phyloP scores from a whole-genome alignment of 2,888 invertebrate genomes.

The Cephus spinipes region DNA sequence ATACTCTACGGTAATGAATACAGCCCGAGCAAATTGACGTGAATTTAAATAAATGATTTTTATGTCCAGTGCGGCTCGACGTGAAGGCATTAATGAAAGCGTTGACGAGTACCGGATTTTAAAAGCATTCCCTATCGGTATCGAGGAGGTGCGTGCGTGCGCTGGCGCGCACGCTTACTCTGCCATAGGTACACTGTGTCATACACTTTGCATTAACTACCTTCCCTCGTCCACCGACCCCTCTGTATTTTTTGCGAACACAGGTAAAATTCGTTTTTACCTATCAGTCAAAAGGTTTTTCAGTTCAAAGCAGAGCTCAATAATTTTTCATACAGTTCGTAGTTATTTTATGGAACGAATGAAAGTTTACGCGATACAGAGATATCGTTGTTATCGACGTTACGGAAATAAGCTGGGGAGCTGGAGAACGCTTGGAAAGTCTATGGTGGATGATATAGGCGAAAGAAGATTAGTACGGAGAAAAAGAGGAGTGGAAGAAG shows the following conservation, averaged over 20 bases:
- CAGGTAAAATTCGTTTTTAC: background rate
- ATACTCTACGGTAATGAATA: conserved; percentile 1
- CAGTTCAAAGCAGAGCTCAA: background rate
- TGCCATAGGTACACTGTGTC: background rate
- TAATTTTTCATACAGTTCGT: background rate
- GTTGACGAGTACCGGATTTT: background rate
- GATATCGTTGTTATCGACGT: too few species aligned
- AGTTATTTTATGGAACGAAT: background rate
- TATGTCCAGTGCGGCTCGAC: background rate
- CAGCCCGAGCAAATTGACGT: background rate
- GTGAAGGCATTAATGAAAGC: background rate
- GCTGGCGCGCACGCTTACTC: background rate
- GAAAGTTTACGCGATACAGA: background rate
- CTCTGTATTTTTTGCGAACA: background rate
- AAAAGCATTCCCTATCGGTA: background rate
- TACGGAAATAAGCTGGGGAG: background rate
- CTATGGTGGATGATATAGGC: background rate
- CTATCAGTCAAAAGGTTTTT: background rate
- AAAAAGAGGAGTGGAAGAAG: conserved; percentile 1
- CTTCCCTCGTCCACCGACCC: background rate
- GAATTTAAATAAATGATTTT: conserved; percentile 9
- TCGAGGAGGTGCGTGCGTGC: background rate
- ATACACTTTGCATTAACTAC: background rate
- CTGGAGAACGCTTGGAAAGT: background rate
- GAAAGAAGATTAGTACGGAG: background rate